Percentiles rank a stretch among this genome's conserved stretches.
phyloP scores from a whole-genome alignment of 2,113 vertebrate genomes.

The Salvelinus alpinus region DNA sequence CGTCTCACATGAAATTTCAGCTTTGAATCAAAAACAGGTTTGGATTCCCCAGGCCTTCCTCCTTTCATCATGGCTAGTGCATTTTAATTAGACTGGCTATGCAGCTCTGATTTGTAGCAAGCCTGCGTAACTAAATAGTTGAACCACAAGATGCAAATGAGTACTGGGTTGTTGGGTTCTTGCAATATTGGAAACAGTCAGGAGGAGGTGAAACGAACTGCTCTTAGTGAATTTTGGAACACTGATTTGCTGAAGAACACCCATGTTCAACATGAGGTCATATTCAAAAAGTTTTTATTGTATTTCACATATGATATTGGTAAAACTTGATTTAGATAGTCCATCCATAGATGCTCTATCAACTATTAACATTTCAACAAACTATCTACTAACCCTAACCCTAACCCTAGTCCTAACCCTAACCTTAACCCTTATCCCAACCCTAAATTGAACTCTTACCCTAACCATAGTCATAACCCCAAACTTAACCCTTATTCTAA shows the following conservation, averaged over 20 bases:
- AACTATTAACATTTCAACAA: too few relatives aligned
- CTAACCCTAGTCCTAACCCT: too few relatives aligned
- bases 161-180: constrained; percentile 26
- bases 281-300: not conserved
- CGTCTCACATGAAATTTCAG: constrained; percentile 63
- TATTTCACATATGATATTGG: not conserved
- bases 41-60: constrained; percentile 58
- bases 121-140: constrained; percentile 59
- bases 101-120: constrained; percentile 48
- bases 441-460: too few relatives aligned
- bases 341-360: too few relatives aligned
- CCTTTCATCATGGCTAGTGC: constrained; percentile 61
- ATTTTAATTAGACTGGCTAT: constrained; percentile 66
- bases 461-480: too few relatives aligned
- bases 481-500: too few relatives aligned
- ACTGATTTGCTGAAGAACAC: constrained; percentile 11
- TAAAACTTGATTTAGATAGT: too few relatives aligned
- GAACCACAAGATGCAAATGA: constrained; percentile 50
- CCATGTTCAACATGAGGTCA: not conserved
- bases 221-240: constrained; percentile 13
- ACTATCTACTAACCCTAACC: too few relatives aligned
- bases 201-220: constrained; percentile 24
- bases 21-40: constrained; percentile 72
- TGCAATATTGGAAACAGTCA: constrained; percentile 51
- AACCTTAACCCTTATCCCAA: too few relatives aligned